Conservation (phyloP, 1,140 invertebrate species). For the Diorhabda sublineata region DNA sequence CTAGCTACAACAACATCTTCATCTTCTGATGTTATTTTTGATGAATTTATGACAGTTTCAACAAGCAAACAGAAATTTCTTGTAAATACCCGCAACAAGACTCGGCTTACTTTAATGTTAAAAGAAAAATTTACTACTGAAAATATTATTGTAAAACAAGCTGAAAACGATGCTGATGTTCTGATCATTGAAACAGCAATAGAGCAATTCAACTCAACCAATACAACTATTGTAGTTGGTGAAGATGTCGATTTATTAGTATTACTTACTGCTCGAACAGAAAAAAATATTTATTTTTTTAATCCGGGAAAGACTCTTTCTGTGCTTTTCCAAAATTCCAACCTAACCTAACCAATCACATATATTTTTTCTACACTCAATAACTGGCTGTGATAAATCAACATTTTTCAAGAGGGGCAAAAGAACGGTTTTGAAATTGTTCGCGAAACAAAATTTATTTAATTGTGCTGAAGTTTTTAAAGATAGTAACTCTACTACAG, state of each 20-base stretch:
- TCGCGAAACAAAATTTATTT: conserved; percentile 17
- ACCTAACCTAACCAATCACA: neutral
- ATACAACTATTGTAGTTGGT: conserved; percentile 28
- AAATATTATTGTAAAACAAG: conserved; percentile 16
- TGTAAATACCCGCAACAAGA: neutral
- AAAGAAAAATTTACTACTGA: conserved; percentile 8
- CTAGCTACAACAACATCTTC: no score
- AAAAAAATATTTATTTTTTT: neutral
- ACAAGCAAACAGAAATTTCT: no score
- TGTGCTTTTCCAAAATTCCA: neutral
- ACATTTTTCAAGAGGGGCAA: conserved; percentile 3
- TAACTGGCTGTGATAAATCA: conserved; percentile 13
- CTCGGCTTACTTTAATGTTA: conserved; percentile 4
- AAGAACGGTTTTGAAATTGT: conserved; percentile 4
- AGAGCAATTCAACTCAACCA: conserved; percentile 14
- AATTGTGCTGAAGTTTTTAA: conserved; percentile 19
- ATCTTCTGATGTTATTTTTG: no score
- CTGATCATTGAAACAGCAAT: conserved; percentile 19
- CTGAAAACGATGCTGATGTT: conserved; percentile 14
- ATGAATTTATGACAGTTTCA: no score
- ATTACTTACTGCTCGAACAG: neutral
- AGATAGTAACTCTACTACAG: conserved; percentile 13
- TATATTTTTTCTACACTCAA: conserved; percentile 15
- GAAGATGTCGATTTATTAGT: conserved; percentile 14
- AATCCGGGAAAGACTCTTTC: neutral